phyloP scores from a whole-genome alignment of 2,113 vertebrate genomes.

The Sakesphorus luctuosus region DNA sequence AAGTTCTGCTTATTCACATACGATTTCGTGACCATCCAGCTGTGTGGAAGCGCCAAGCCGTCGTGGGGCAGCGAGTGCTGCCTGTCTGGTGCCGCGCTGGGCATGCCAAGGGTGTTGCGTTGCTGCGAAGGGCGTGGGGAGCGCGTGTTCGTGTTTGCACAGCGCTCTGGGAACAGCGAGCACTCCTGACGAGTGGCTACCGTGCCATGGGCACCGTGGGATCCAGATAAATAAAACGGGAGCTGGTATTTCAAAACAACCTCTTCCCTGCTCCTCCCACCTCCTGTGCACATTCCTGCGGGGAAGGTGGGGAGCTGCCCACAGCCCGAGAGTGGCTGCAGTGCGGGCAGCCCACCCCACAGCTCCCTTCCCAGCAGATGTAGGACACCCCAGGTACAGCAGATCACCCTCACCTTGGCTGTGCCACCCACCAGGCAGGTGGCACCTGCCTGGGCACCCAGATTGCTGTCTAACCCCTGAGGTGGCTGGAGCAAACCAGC shows the following conservation, averaged over 20 bases:
- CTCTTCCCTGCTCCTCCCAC: slow-evolving; percentile 30
- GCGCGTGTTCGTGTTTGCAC: background rate
- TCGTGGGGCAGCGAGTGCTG: background rate
- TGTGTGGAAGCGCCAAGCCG: background rate
- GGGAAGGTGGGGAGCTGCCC: background rate
- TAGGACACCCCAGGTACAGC: background rate
- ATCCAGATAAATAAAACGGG: slow-evolving; percentile 28
- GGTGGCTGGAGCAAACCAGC: background rate
- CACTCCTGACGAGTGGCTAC: background rate
- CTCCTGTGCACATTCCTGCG: background rate
- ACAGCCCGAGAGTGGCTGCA: rapidly evolving
- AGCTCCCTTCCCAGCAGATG: background rate
- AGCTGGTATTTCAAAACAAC: slow-evolving; percentile 49
- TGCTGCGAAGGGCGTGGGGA: background rate
- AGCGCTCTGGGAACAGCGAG: background rate
- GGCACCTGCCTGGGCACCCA: background rate
- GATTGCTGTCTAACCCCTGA: too few relatives aligned
- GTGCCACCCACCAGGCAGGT: rapidly evolving
- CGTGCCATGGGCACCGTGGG: background rate
- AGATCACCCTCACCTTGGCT: background rate
- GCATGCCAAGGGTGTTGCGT: background rate
- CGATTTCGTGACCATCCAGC: background rate
- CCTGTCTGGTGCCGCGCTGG: background rate
- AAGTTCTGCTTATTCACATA: background rate
- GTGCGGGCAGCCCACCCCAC: background rate